These are phyloP conservation scores for Callimorpha dominula DNA, from an alignment of 2,888 invertebrate species.

Conservation along the genomic window DNA sequence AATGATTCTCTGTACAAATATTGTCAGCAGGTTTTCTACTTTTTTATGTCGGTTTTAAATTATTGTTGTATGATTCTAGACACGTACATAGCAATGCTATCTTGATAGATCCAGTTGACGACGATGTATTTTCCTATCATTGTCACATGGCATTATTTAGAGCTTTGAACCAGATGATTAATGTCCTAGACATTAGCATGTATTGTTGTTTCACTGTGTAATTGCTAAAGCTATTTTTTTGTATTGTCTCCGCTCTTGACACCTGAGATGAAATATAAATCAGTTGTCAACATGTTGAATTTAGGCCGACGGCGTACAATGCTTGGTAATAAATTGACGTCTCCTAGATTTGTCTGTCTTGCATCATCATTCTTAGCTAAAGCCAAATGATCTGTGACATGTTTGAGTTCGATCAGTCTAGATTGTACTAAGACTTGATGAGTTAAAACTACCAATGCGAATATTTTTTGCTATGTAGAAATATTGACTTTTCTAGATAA, in stretches of 20 bases:
- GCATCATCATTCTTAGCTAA: constrained; percentile 70
- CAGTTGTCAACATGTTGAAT: constrained; percentile 80
- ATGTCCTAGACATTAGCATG: constrained; percentile 69
- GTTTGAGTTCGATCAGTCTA: constrained; percentile 62
- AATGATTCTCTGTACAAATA: constrained; percentile 62
- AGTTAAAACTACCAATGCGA: constrained; percentile 54
- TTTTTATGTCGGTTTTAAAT: constrained; percentile 57
- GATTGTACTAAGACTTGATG: constrained; percentile 58
- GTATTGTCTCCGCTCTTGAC: constrained; percentile 73
- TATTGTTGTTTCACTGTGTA: constrained; percentile 73
- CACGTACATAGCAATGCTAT: constrained; percentile 54
- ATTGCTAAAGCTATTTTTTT: constrained; percentile 71
- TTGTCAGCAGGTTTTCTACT: constrained; percentile 63
- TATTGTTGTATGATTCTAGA: constrained; percentile 56
- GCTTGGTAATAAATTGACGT: constrained; percentile 74
- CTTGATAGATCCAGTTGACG: constrained; percentile 62
- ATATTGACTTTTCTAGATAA: constrained; percentile 66
- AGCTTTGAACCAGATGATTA: constrained; percentile 73
- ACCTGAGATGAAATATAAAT: constrained; percentile 80
- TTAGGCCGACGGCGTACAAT: constrained; percentile 72
- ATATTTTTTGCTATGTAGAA: constrained; percentile 57
- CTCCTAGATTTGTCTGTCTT: constrained; percentile 64
- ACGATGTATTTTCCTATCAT: constrained; percentile 56
- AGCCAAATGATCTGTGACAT: constrained; percentile 67
- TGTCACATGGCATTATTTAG: constrained; percentile 68